Conservation (phyloP, 2,888 invertebrate genomes). For the Parnassius glacialis region DNA sequence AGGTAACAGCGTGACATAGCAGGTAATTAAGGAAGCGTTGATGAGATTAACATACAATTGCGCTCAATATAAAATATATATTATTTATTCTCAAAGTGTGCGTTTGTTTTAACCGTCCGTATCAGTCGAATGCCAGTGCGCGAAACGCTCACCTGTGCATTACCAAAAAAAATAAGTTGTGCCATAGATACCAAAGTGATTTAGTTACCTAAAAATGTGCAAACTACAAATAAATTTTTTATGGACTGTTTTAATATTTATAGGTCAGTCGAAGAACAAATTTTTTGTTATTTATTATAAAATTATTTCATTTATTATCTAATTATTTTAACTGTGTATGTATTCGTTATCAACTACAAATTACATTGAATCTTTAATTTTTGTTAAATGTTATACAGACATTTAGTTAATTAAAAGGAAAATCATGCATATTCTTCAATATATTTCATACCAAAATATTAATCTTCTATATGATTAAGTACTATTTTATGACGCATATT, state of each 20-base stretch:
- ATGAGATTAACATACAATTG: slow-evolving; percentile 23
- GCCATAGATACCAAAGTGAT: slow-evolving; percentile 23
- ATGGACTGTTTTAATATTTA: slow-evolving; percentile 16
- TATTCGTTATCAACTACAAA: too few relatives aligned
- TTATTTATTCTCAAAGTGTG: slow-evolving; percentile 10
- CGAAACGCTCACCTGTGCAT: slow-evolving; percentile 22
- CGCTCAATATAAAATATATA: slow-evolving; percentile 11
- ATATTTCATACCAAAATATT: too few relatives aligned
- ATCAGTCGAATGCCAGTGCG: slow-evolving; percentile 25
- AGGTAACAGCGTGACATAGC: slow-evolving; percentile 2
- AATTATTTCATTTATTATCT: too few relatives aligned
- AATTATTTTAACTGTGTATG: too few relatives aligned
- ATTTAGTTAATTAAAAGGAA: too few relatives aligned
- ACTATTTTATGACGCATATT: too few relatives aligned
- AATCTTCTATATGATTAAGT: too few relatives aligned
- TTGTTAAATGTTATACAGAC: too few relatives aligned
- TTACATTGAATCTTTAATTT: too few relatives aligned
- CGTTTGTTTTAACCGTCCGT: slow-evolving; percentile 12
- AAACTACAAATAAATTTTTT: slow-evolving; percentile 9
- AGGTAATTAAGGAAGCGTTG: slow-evolving; percentile 16
- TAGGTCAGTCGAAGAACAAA: slow-evolving; percentile 14
- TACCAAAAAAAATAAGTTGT: slow-evolving; percentile 8
- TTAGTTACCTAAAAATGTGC: slow-evolving; percentile 11
- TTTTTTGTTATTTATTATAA: not conserved
- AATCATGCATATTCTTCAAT: too few relatives aligned